Percentiles rank a stretch among this genome's conserved stretches.
Evolutionary conservation across 1,140 invertebrate species (phyloP).

Genomic region (Cherax quadricarinatus): DNA sequence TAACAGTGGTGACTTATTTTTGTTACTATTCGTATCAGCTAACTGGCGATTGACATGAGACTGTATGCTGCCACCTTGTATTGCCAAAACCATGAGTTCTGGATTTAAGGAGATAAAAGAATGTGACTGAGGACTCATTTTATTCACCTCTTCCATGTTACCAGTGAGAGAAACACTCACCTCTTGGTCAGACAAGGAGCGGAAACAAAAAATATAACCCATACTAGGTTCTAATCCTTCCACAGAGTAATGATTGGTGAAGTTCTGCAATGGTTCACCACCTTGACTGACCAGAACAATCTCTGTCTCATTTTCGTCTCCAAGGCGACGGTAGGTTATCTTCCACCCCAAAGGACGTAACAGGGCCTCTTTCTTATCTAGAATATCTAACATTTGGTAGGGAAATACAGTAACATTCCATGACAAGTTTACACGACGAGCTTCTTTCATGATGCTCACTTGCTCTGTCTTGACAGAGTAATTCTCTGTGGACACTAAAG

Average conservation of each 20-base stretch:
- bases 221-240: conserved; percentile 31
- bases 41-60: not conserved
- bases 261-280: conserved; percentile 52
- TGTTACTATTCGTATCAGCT: not conserved
- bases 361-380: not conserved
- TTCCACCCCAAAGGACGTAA: conserved; percentile 49
- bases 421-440: conserved; percentile 22
- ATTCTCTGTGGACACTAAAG: conserved; percentile 1
- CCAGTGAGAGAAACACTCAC: not conserved
- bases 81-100: not conserved
- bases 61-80: not conserved
- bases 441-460: conserved; percentile 11
- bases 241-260: conserved; percentile 55
- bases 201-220: conserved; percentile 46
- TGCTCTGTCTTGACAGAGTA: conserved; percentile 35
- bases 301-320: conserved; percentile 36
- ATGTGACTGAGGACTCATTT: not conserved
- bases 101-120: not conserved
- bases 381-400: not conserved
- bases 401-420: conserved; percentile 49
- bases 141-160: too few relatives aligned
- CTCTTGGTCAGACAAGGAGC: conserved; percentile 30
- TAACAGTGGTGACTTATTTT: not conserved
- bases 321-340: conserved; percentile 38
- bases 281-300: conserved; percentile 54